phyloP scores from a whole-genome alignment of 2,888 invertebrate species.

The Diplazon laetatorius region DNA sequence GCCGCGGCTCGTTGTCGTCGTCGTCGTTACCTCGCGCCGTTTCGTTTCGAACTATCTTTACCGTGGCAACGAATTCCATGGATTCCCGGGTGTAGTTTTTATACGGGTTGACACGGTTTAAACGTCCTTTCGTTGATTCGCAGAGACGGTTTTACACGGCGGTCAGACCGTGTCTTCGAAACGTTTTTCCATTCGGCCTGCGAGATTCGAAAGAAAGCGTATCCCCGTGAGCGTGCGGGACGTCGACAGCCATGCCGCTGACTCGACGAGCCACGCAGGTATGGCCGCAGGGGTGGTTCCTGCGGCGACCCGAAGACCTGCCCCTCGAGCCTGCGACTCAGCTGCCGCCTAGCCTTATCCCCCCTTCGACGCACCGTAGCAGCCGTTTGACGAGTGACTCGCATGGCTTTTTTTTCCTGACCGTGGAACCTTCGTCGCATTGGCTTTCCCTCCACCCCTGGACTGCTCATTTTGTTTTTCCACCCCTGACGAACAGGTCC shows the following conservation, averaged over 20 bases:
- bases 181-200: constrained; percentile 55
- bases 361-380: constrained; percentile 61
- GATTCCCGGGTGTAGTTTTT: constrained; percentile 14
- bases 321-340: constrained; percentile 70
- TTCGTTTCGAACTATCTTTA: constrained; percentile 75
- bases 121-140: constrained; percentile 71
- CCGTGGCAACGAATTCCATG: constrained; percentile 46
- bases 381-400: constrained; percentile 66
- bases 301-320: constrained; percentile 74
- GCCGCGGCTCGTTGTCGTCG: constrained; percentile 51
- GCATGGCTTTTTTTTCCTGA: no score
- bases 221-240: constrained; percentile 38
- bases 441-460: neutral
- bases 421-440: constrained; percentile 1
- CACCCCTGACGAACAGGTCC: no score
- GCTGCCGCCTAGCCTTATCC: constrained; percentile 1
- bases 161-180: constrained; percentile 28
- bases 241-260: constrained; percentile 79
- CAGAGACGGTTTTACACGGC: constrained; percentile 27
- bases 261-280: constrained; percentile 68
- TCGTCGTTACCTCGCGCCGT: constrained; percentile 74
- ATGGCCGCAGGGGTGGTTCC: constrained; percentile 82
- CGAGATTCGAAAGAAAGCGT: constrained; percentile 28
- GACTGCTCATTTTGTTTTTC: neutral
- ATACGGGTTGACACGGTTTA: constrained; percentile 71